These are phyloP conservation scores for Caenorhabditis sinica DNA, from an alignment of 2,888 invertebrate species.

Conservation along the genomic window DNA sequence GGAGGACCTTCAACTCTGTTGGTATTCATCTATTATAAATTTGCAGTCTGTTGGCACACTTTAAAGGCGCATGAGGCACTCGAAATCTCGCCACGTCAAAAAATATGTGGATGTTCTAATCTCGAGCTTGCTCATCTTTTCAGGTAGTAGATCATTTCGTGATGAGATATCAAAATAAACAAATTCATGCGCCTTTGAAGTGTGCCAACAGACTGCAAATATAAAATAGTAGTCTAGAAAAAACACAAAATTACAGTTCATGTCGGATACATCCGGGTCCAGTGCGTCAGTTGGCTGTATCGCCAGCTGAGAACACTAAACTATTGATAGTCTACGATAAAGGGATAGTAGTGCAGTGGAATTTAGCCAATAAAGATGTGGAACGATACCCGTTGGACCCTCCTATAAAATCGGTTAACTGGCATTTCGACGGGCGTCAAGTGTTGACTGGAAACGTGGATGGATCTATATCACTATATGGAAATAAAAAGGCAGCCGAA, in stretches of 20 bases:
- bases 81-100: too few species aligned
- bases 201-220: not conserved
- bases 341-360: constrained; percentile 96
- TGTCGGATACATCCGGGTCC: constrained; percentile 95
- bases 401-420: constrained; percentile 85
- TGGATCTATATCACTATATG: constrained; percentile 97
- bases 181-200: too few species aligned
- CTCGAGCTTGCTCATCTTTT: too few species aligned
- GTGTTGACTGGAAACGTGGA: constrained; percentile 96
- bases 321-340: constrained; percentile 96
- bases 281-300: constrained; percentile 96
- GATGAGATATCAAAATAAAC: too few species aligned
- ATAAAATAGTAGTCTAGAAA: not conserved
- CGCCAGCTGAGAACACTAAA: constrained; percentile 89
- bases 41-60: too few species aligned
- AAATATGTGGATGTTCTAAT: too few species aligned
- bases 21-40: too few species aligned
- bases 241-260: constrained; percentile 68
- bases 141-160: too few species aligned
- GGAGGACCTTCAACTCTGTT: too few species aligned
- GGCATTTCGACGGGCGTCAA: constrained; percentile 98
- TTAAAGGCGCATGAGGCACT: too few species aligned
- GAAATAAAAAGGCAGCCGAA: constrained; percentile 86
- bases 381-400: constrained; percentile 86
- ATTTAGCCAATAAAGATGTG: constrained; percentile 91